Evolutionary conservation across 2,113 vertebrate genomes (phyloP).

Genomic region (Microcebus murinus): DNA sequence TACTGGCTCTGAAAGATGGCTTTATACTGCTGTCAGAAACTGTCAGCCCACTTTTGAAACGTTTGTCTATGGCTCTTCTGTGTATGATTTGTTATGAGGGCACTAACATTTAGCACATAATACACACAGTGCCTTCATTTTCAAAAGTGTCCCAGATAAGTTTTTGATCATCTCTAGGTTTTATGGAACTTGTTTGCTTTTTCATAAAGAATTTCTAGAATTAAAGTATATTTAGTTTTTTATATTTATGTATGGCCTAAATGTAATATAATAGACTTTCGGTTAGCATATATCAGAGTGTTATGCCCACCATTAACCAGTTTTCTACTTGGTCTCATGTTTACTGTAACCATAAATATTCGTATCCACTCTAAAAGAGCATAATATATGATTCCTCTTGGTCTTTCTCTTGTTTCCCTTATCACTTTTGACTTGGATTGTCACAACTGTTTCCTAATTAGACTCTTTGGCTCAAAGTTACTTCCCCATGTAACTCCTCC

Average conservation of each 20-base stretch:
- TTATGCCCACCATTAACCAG: neutral
- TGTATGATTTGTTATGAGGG: constrained; percentile 45
- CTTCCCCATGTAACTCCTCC: neutral
- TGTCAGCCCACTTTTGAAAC: constrained; percentile 57
- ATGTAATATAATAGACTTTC: neutral
- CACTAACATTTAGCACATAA: neutral
- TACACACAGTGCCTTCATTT: constrained; percentile 37
- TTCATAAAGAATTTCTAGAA: constrained; percentile 29
- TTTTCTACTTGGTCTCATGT: neutral
- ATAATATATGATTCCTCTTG: neutral
- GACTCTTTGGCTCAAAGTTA: neutral
- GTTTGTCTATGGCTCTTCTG: constrained; percentile 46
- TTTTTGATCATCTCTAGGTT: constrained; percentile 38
- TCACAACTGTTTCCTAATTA: neutral
- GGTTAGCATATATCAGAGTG: neutral
- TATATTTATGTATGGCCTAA: neutral
- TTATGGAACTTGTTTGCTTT: neutral
- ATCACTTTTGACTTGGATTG: neutral
- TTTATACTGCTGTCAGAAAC: constrained; percentile 63
- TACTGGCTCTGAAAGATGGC: constrained; percentile 60
- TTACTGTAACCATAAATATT: neutral
- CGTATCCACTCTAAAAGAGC: neutral
- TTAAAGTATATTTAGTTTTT: constrained; percentile 32
- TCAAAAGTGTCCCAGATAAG: constrained; percentile 33
- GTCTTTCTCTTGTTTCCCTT: neutral